Evolutionary conservation across 2,113 vertebrate species (phyloP).

Genomic region (Lates calcarifer): DNA sequence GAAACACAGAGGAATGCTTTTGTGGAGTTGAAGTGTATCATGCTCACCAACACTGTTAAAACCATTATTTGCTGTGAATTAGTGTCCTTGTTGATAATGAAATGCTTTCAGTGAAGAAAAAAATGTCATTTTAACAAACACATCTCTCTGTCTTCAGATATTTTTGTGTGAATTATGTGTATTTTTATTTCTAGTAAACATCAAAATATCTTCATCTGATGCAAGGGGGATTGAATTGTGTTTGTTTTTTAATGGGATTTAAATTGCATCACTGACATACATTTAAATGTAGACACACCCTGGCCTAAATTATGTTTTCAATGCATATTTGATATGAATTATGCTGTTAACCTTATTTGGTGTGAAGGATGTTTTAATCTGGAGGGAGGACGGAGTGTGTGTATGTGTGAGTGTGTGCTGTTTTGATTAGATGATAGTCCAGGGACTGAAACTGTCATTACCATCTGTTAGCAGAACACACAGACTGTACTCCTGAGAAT

Average conservation of each 20-base stretch:
- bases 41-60: not conserved
- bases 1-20: not conserved
- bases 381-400: constrained; percentile 42
- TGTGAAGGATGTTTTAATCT: constrained; percentile 67
- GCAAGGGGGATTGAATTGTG: not conserved
- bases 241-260: constrained; percentile 49
- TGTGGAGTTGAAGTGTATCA: not conserved
- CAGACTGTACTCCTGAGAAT: constrained; percentile 41
- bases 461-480: constrained; percentile 70
- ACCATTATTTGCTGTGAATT: not conserved
- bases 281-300: constrained; percentile 6
- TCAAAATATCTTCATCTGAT: not conserved
- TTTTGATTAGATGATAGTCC: constrained; percentile 70
- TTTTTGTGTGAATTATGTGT: not conserved
- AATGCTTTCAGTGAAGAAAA: not conserved
- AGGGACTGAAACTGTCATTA: constrained; percentile 73
- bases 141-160: not conserved
- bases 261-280: constrained; percentile 26
- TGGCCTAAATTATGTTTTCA: constrained; percentile 37
- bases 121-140: constrained; percentile 11
- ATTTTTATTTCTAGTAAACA: constrained; percentile 13
- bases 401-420: constrained; percentile 19
- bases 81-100: not conserved
- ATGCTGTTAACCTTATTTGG: constrained; percentile 36
- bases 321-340: constrained; percentile 56